These are phyloP conservation scores for Agrilus planipennis DNA, from an alignment of 1,140 invertebrate genomes.

Conservation along the genomic window DNA sequence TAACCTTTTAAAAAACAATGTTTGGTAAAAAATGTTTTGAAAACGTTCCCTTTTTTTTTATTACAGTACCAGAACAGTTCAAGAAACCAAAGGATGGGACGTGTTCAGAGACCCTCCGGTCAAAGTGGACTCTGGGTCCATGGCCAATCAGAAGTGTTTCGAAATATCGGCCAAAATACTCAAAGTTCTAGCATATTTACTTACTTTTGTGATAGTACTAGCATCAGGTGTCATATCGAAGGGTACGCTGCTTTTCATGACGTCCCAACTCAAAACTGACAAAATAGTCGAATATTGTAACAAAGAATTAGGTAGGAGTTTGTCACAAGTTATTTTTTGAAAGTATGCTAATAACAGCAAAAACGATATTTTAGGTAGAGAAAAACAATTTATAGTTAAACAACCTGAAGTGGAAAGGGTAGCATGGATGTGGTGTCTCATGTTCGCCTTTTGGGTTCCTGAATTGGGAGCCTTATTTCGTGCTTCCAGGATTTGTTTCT, in stretches of 20 bases:
- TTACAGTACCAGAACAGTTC: slow-evolving; percentile 68
- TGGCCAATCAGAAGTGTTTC: slow-evolving; percentile 74
- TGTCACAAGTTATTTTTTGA: neutral
- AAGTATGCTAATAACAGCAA: neutral
- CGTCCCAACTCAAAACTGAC: slow-evolving; percentile 68
- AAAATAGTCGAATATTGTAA: slow-evolving; percentile 70
- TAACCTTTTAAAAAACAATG: no score
- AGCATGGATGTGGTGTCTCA: slow-evolving; percentile 87
- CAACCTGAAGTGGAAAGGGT: slow-evolving; percentile 73
- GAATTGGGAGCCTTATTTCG: slow-evolving; percentile 78
- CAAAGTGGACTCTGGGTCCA: slow-evolving; percentile 77
- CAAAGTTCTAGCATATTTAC: slow-evolving; percentile 72
- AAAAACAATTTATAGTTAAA: slow-evolving; percentile 66
- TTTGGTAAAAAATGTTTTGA: no score
- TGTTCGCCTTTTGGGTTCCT: slow-evolving; percentile 75
- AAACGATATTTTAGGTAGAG: slow-evolving; percentile 46
- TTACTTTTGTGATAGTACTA: slow-evolving; percentile 77
- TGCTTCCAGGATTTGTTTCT: slow-evolving; percentile 76
- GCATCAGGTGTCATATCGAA: slow-evolving; percentile 73
- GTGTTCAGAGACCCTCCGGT: slow-evolving; percentile 82
- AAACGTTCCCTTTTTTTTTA: slow-evolving; percentile 14
- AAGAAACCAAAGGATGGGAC: slow-evolving; percentile 91
- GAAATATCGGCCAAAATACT: slow-evolving; percentile 75
- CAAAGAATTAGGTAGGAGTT: slow-evolving; percentile 56
- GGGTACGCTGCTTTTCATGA: slow-evolving; percentile 81